A percentile compares a stretch with the other conserved stretches of the same genome.
phyloP scores from a whole-genome alignment of 2,113 vertebrate genomes.

The Climacteris rufus region DNA sequence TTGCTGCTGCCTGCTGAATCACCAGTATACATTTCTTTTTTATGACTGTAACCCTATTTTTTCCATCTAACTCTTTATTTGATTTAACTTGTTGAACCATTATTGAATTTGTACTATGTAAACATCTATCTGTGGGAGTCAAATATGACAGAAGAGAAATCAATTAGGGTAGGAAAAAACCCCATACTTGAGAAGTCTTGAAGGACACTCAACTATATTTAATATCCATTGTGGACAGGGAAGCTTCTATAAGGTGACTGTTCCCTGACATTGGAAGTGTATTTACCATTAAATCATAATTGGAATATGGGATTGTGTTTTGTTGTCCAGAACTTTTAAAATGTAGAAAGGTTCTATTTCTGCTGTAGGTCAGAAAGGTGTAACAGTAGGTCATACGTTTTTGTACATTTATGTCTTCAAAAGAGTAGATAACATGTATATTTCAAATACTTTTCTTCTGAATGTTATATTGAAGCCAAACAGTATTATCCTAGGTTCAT shows the following conservation, averaged over 20 bases:
- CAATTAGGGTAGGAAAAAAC: constrained; percentile 63
- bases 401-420: background rate
- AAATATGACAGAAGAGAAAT: constrained; percentile 51
- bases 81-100: constrained; percentile 19
- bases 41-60: background rate
- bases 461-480: constrained; percentile 67
- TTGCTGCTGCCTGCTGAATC: constrained; percentile 6
- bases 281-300: constrained; percentile 72
- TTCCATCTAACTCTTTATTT: background rate
- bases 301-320: constrained; percentile 67
- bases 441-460: constrained; percentile 66
- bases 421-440: constrained; percentile 35
- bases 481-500: constrained; percentile 60
- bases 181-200: constrained; percentile 61
- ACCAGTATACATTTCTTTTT: background rate
- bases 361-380: background rate
- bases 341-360: constrained; percentile 34
- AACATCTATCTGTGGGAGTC: constrained; percentile 38
- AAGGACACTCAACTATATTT: constrained; percentile 64
- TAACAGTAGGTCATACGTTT: background rate
- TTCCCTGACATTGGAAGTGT: constrained; percentile 46
- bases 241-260: constrained; percentile 63
- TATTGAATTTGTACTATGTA: constrained; percentile 37
- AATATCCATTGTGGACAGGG: constrained; percentile 62
- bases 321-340: constrained; percentile 58